These are phyloP conservation scores for Caranx melampygus DNA, from an alignment of 2,113 vertebrate species.

Conservation along the genomic window DNA sequence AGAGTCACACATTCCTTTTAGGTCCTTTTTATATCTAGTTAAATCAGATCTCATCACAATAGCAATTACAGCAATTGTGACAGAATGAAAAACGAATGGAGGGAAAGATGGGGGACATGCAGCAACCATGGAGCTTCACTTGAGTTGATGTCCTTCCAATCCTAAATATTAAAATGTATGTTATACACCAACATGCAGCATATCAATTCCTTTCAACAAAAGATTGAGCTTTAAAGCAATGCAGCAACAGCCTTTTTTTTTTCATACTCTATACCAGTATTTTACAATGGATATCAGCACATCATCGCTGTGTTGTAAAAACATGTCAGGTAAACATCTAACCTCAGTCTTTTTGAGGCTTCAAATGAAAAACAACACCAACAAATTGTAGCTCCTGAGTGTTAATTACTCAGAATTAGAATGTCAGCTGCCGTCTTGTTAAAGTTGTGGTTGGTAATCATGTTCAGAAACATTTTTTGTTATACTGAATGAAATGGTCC, in stretches of 20 bases:
- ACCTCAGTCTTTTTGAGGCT: background rate
- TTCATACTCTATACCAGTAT: too few relatives aligned
- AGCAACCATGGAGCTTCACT: background rate
- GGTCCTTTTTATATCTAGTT: slow-evolving; percentile 40
- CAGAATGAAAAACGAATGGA: slow-evolving; percentile 6
- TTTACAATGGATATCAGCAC: background rate
- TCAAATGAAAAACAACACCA: background rate
- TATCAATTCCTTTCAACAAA: background rate
- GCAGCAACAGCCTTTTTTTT: background rate
- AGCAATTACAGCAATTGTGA: slow-evolving; percentile 40
- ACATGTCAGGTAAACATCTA: background rate
- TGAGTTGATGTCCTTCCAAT: too few relatives aligned
- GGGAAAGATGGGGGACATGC: background rate
- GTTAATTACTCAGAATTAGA: background rate
- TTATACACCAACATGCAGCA: background rate
- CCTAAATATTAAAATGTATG: background rate
- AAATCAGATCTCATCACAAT: slow-evolving; percentile 39
- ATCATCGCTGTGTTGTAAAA: background rate
- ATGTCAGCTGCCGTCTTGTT: background rate
- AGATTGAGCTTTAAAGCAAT: background rate
- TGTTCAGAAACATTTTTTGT: too few relatives aligned
- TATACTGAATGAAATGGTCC: too few relatives aligned
- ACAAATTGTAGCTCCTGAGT: background rate
- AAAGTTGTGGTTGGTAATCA: too few relatives aligned
- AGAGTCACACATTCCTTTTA: slow-evolving; percentile 15